A percentile compares a stretch with the other conserved stretches of the same genome.
Evolutionary conservation across 2,888 invertebrate species (phyloP).

Genomic region (Polylopha cassiicola): DNA sequence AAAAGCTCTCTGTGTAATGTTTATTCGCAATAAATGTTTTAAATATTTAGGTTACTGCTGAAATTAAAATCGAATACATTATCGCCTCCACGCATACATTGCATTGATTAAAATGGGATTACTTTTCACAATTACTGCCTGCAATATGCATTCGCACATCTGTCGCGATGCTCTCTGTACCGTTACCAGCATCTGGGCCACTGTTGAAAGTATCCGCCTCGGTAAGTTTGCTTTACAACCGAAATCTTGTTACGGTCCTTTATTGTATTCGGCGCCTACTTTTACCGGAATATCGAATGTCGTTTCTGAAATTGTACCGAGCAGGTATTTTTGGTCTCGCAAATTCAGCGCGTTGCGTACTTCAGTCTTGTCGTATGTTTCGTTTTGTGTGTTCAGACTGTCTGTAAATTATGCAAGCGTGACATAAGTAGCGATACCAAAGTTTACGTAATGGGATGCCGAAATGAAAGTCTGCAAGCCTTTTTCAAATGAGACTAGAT

Average conservation of each 20-base stretch:
- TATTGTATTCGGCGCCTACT: slow-evolving; percentile 35
- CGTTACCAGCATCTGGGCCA: slow-evolving; percentile 74
- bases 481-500: too few relatives aligned
- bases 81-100: slow-evolving; percentile 13
- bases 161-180: slow-evolving; percentile 64
- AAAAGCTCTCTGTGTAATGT: too few relatives aligned
- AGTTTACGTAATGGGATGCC: too few relatives aligned
- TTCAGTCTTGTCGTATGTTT: too few relatives aligned
- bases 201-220: slow-evolving; percentile 67
- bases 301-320: slow-evolving; percentile 20
- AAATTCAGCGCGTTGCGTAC: too few relatives aligned
- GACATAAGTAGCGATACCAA: too few relatives aligned
- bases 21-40: too few relatives aligned
- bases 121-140: slow-evolving; percentile 33
- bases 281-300: slow-evolving; percentile 34
- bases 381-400: too few relatives aligned
- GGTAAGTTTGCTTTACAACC: slow-evolving; percentile 37
- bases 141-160: slow-evolving; percentile 53
- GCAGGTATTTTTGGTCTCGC: too few relatives aligned
- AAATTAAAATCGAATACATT: slow-evolving; percentile 9
- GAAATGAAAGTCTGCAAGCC: too few relatives aligned
- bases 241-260: slow-evolving; percentile 60
- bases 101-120: slow-evolving; percentile 11
- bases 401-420: too few relatives aligned
- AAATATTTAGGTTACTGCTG: slow-evolving; percentile 8